Evolutionary conservation across 2,113 vertebrate species (phyloP).

Genomic region (Cygnus buccinator): DNA sequence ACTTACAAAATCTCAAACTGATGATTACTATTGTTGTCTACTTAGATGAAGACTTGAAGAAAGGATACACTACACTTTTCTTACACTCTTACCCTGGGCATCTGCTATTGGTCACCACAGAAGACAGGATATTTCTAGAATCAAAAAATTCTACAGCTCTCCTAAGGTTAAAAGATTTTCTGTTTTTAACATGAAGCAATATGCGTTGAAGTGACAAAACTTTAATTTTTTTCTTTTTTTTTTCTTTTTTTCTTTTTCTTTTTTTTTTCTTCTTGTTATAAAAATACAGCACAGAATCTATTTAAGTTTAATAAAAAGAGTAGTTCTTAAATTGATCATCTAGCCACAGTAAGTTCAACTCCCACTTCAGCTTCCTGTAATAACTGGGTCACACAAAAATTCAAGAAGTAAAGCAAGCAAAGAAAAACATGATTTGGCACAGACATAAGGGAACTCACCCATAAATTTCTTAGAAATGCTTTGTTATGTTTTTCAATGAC

Average conservation of each 20-base stretch:
- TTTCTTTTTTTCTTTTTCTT: background rate
- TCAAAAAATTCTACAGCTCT: background rate
- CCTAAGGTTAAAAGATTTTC: background rate
- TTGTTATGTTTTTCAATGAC: slow-evolving; percentile 2
- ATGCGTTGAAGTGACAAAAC: background rate
- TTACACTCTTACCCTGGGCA: background rate
- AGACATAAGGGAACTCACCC: background rate
- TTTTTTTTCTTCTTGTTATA: background rate
- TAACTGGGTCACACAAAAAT: background rate
- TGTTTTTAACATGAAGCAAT: background rate
- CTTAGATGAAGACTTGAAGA: background rate
- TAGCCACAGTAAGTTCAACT: background rate
- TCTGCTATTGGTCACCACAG: background rate
- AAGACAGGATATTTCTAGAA: background rate
- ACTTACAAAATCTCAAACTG: background rate
- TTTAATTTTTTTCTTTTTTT: background rate
- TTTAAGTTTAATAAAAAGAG: background rate
- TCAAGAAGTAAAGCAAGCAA: background rate
- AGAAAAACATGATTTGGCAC: background rate
- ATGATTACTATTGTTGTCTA: background rate
- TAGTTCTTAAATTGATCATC: background rate
- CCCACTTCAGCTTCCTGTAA: background rate
- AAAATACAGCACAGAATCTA: background rate
- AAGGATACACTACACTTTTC: background rate
- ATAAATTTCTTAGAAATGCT: slow-evolving; percentile 4